A percentile compares a stretch with the other conserved stretches of the same genome.
Conservation (phyloP, 2,888 invertebrate genomes). For the Malacosoma neustria region DNA sequence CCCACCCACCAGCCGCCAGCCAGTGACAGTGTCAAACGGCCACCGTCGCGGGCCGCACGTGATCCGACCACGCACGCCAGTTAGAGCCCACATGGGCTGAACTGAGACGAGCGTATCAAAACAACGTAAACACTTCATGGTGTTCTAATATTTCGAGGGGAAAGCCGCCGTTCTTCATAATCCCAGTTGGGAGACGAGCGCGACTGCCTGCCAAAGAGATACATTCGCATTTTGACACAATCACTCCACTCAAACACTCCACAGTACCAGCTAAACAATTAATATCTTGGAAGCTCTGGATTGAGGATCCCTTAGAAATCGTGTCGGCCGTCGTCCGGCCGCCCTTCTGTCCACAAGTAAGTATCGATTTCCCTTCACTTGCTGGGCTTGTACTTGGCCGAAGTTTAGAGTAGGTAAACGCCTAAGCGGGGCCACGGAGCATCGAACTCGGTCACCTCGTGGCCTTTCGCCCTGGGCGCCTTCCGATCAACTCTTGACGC, state of each 20-base stretch:
- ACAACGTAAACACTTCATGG: constrained; percentile 7
- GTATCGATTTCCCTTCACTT: constrained; percentile 15
- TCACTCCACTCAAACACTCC: not conserved
- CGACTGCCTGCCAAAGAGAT: constrained; percentile 16
- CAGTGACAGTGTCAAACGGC: constrained; percentile 24
- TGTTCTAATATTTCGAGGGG: constrained; percentile 6
- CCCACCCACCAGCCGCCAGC: constrained; percentile 6
- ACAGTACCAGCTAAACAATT: not conserved
- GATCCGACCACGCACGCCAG: constrained; percentile 25
- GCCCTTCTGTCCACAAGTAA: constrained; percentile 4
- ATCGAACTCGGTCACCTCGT: too few species aligned
- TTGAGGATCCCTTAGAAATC: constrained; percentile 3
- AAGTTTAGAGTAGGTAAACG: too few species aligned
- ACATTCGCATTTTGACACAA: not conserved
- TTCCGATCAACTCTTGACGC: too few species aligned
- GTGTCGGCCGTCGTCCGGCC: constrained; percentile 3
- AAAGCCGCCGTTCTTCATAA: constrained; percentile 20
- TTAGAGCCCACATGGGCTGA: constrained; percentile 49
- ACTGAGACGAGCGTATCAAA: constrained; percentile 26
- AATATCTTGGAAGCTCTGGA: not conserved
- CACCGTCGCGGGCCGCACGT: constrained; percentile 36
- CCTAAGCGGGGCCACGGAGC: too few species aligned
- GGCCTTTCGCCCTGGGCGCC: too few species aligned
- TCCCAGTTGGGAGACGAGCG: constrained; percentile 30
- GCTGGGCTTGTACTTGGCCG: not conserved